Base-by-base conservation (phyloP, 1,140 invertebrate species). In the Copidosoma floridanum region DNA sequence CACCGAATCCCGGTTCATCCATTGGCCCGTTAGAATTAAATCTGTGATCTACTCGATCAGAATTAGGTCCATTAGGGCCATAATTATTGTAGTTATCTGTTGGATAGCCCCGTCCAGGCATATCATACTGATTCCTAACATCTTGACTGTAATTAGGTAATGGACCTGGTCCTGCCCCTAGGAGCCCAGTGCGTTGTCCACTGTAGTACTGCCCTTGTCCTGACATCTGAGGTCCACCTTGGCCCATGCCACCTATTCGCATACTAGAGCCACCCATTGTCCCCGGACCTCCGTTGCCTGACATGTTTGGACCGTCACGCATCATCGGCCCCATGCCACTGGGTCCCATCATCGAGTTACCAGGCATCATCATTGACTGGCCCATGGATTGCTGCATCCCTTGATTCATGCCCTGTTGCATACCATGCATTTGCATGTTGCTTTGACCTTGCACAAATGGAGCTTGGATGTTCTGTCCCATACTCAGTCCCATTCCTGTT, bases 381-480 rank as follows among this genome's bases (percentile, higher is more conserved):
- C 74, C 80, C 68, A 81, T 46, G 11, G 20, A 20, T 46, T 3
- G 43, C 21, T 21, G 43, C 32, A 57, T 57, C 1, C 43, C 43
- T 47, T 46, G 26, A 3, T 11, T 8, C n/a, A 46, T 38, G 50
- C 76, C 80, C 67, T 20, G 40, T 12, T 35, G 41, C 14, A 35
- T n/a, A 50, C 48, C 3, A 55, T 51, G 16, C 10, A 51, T 38
- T 10, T 32, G 27, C 29, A 60, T 54, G 16, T 38, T 46, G 32
- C 46, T 16, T 27, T 50, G 35, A 0, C 26, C 27, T 44, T 58
- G 47, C 78, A 44, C 75, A 74, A 38, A 77, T 71, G 68, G 85
- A 57, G 71, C 84, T 77, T 26, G 80, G 77, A 74, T 85, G 79
- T 68, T 83, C 73, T 23, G 83, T 32, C 66, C 85, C 82, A 66